These are phyloP conservation scores for Desoria tigrina DNA, from an alignment of 2,888 invertebrate species.

Conservation along the genomic window DNA sequence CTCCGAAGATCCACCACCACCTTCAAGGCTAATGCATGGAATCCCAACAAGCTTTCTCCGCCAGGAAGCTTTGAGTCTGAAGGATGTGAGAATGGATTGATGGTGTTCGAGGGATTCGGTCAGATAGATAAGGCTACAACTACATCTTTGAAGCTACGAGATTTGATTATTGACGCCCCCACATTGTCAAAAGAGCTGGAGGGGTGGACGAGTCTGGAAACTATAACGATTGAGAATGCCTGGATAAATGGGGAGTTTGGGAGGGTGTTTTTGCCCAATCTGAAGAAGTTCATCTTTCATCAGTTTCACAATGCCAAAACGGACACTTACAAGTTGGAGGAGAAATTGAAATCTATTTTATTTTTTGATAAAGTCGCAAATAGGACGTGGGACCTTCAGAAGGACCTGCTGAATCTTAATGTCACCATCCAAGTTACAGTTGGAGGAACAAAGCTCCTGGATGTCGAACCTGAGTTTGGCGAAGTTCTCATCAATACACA, in stretches of 20 bases:
- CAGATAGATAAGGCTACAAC: neutral
- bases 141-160: constrained; percentile 14
- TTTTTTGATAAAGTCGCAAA: constrained; percentile 25
- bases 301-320: constrained; percentile 24
- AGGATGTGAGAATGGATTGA: constrained; percentile 30
- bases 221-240: constrained; percentile 26
- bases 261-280: constrained; percentile 18
- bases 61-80: constrained; percentile 21
- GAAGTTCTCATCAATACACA: constrained; percentile 32
- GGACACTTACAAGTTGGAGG: constrained; percentile 21
- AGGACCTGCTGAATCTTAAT: constrained; percentile 21
- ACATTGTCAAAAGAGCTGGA: neutral
- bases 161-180: constrained; percentile 25
- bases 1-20: neutral
- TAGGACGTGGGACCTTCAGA: constrained; percentile 23
- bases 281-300: constrained; percentile 28
- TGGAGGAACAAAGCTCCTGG: constrained; percentile 25
- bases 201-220: constrained; percentile 25
- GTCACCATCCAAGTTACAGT: constrained; percentile 18
- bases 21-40: neutral
- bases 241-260: constrained; percentile 28
- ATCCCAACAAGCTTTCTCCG: neutral
- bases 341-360: constrained; percentile 19
- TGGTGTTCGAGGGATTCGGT: constrained; percentile 25
- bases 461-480: constrained; percentile 17